phyloP scores from a whole-genome alignment of 2,113 vertebrate species.

The Fulica atra region DNA sequence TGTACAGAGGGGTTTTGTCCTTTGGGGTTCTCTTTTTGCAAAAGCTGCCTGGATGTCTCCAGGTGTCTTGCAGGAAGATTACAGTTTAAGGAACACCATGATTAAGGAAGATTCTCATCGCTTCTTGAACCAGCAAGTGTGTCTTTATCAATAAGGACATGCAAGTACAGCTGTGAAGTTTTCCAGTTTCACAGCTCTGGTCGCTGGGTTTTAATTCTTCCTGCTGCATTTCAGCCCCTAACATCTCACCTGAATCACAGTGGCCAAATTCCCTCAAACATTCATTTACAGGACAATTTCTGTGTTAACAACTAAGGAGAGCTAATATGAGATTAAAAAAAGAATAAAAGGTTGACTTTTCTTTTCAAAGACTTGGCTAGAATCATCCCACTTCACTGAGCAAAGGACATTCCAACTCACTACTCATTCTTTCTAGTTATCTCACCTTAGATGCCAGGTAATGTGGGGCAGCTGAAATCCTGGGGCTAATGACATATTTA shows the following conservation, averaged over 20 bases:
- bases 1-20: not conserved
- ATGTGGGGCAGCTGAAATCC: not conserved
- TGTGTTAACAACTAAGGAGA: not conserved
- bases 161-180: not conserved
- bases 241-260: not conserved
- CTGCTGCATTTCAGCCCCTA: not conserved
- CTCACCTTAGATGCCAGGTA: not conserved
- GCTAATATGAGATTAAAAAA: not conserved
- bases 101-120: not conserved
- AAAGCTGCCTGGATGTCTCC: not conserved
- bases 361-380: not conserved
- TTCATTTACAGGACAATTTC: not conserved
- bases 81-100: not conserved
- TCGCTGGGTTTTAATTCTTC: not conserved
- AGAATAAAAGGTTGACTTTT: not conserved
- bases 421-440: not conserved
- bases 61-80: not conserved
- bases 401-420: not conserved
- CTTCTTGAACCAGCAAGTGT: not conserved
- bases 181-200: not conserved
- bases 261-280: not conserved
- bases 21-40: not conserved
- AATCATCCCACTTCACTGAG: not conserved
- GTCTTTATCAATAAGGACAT: not conserved
- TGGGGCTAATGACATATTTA: not conserved